Conservation (phyloP, 64 coral and sea anemone species). For the Dendrophyllia cribrosa region DNA sequence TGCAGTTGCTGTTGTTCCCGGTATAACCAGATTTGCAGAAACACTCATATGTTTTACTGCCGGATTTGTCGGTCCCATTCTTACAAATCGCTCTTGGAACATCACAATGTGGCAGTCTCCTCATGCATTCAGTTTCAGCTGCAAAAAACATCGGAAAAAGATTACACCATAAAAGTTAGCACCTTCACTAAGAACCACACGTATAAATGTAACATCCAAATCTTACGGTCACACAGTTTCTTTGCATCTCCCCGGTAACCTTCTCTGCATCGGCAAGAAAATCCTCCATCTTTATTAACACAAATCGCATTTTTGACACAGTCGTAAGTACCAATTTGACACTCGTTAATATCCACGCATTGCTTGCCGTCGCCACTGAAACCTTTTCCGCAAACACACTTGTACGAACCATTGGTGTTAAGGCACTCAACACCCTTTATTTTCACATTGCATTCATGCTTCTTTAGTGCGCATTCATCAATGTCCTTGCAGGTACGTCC, state of each 20-base stretch:
- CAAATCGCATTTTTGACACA: background rate
- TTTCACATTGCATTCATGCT: background rate
- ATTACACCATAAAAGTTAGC: background rate
- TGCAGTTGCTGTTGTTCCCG: background rate
- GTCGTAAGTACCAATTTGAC: background rate
- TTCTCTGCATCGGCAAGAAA: background rate
- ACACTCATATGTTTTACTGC: background rate
- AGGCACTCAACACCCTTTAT: background rate
- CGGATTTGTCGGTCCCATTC: background rate
- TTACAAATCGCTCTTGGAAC: background rate
- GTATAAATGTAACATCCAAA: background rate
- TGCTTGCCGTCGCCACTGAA: background rate
- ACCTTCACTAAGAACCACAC: too few species aligned
- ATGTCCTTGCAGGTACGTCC: background rate
- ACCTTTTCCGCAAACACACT: background rate
- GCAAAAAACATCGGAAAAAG: background rate
- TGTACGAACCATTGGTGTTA: background rate
- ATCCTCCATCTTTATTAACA: background rate
- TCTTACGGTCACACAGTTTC: background rate
- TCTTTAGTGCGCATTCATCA: background rate
- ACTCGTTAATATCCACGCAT: constrained; percentile 10
- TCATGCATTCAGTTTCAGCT: background rate
- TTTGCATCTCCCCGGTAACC: background rate
- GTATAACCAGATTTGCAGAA: background rate
- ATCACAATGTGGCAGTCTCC: background rate